These are phyloP conservation scores for Aphidoletes aphidimyza DNA, from an alignment of 2,888 invertebrate species.

Conservation along the genomic window DNA sequence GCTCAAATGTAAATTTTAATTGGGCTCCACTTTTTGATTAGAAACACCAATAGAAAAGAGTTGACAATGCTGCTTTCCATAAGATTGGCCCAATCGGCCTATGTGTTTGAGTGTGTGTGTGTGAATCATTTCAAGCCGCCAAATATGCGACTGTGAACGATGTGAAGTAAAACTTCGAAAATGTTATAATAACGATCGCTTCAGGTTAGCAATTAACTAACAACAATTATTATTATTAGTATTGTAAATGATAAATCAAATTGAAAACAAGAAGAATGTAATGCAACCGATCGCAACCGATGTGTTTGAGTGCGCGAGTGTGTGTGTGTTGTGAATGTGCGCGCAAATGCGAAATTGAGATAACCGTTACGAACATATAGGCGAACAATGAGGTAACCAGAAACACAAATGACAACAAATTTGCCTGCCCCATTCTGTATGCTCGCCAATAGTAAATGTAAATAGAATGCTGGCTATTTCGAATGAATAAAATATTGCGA, in stretches of 20 bases:
- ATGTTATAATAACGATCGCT: slow-evolving; percentile 31
- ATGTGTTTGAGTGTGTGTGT: too few species aligned
- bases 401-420: slow-evolving; percentile 45
- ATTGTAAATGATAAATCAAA: slow-evolving; percentile 46
- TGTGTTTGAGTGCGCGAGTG: neutral
- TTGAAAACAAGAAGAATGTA: slow-evolving; percentile 33
- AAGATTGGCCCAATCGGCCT: too few species aligned
- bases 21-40: too few species aligned
- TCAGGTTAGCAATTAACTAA: slow-evolving; percentile 51
- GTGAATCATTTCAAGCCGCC: too few species aligned
- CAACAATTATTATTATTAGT: slow-evolving; percentile 46
- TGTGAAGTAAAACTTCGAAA: neutral
- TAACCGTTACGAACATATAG: slow-evolving; percentile 21
- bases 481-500: slow-evolving; percentile 1
- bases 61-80: too few species aligned
- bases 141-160: too few species aligned
- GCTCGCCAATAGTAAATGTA: neutral
- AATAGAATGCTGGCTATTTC: slow-evolving; percentile 16
- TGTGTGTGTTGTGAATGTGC: neutral
- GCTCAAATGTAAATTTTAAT: too few species aligned
- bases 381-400: slow-evolving; percentile 37
- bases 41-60: too few species aligned
- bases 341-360: slow-evolving; percentile 38
- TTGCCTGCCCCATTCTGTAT: neutral
- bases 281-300: too few species aligned